Conservation (phyloP, 2,888 invertebrate species). For the Drosophila formosana region DNA sequence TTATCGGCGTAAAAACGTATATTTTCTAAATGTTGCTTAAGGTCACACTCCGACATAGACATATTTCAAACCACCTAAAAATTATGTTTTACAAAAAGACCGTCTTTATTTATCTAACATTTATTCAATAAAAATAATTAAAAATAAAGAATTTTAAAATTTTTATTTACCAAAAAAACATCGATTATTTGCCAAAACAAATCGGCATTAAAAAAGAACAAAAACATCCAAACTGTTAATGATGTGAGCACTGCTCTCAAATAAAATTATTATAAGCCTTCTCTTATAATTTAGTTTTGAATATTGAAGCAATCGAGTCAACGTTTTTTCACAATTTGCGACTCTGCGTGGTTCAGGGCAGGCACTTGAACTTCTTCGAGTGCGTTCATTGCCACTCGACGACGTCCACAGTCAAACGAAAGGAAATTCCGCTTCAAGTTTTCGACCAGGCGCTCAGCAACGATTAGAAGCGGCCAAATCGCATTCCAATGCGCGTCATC, state of each 20-base stretch:
- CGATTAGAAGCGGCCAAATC: slow-evolving; percentile 4
- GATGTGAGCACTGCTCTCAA: too few species aligned
- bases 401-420: slow-evolving; percentile 71
- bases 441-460: slow-evolving; percentile 79
- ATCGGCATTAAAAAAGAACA: too few species aligned
- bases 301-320: neutral
- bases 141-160: too few species aligned
- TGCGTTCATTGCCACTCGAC: slow-evolving; percentile 23
- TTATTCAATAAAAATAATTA: too few species aligned
- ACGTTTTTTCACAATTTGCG: neutral
- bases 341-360: neutral
- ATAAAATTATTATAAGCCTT: too few species aligned
- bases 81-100: too few species aligned
- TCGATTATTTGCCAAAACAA: too few species aligned
- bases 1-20: neutral
- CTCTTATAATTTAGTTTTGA: neutral
- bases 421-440: slow-evolving; percentile 84
- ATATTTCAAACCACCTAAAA: too few species aligned
- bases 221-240: too few species aligned
- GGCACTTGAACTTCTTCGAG: slow-evolving; percentile 1
- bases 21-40: neutral
- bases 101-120: too few species aligned
- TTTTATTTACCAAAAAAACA: too few species aligned
- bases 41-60: neutral
- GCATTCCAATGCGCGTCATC: slow-evolving; percentile 68